A percentile compares a stretch with the other conserved stretches of the same genome.
phyloP scores from a whole-genome alignment of 2,797 vertebrate species.

The Syndactyla subalaris region DNA sequence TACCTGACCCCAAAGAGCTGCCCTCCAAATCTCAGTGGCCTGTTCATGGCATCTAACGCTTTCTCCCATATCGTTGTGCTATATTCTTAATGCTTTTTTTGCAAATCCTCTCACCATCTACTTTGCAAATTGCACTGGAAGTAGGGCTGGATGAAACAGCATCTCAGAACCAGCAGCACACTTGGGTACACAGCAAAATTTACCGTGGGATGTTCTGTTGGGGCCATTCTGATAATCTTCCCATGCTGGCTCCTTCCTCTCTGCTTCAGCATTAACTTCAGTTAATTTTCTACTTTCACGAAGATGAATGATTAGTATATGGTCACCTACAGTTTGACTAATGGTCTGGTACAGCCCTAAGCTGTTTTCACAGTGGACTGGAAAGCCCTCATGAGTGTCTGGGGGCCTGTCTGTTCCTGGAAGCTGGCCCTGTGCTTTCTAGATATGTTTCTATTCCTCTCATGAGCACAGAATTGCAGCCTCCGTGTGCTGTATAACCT shows the following conservation, averaged over 20 bases:
- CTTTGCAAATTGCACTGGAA: neutral
- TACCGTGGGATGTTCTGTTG: neutral
- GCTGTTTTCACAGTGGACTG: neutral
- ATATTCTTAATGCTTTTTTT: neutral
- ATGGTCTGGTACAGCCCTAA: neutral
- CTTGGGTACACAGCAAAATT: neutral
- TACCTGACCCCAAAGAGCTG: neutral
- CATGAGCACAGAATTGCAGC: neutral
- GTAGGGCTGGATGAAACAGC: neutral
- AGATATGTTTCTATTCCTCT: neutral
- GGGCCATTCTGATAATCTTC: neutral
- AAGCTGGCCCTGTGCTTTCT: neutral
- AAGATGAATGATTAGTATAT: neutral
- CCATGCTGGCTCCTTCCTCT: neutral
- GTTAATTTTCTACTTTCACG: neutral
- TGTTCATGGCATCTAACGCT: neutral
- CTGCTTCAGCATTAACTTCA: neutral
- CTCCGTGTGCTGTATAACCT: neutral
- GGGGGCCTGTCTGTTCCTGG: neutral
- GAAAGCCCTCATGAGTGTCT: neutral
- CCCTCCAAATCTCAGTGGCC: neutral
- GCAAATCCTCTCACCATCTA: neutral
- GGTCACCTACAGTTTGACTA: neutral
- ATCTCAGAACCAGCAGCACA: accelerated
- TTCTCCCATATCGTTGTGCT: neutral